phyloP scores from a whole-genome alignment of 2,113 vertebrate species.

The Albula glossodonta region DNA sequence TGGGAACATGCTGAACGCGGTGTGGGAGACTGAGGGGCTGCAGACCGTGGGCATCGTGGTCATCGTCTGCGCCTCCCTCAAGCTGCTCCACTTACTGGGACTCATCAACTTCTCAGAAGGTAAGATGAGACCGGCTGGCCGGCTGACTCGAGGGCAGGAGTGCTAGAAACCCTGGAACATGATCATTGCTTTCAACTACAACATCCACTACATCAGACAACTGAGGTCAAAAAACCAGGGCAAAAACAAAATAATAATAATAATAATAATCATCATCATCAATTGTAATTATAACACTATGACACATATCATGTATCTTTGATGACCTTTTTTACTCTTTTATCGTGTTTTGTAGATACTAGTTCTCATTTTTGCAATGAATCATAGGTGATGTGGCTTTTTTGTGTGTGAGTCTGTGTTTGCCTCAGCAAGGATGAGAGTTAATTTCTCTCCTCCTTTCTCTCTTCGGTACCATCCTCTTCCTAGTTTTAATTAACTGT shows the following conservation, averaged over 20 bases:
- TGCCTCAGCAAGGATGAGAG: not conserved
- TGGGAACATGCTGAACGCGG: conserved; percentile 83
- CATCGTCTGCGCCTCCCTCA: conserved; percentile 94
- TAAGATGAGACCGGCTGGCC: conserved; percentile 65
- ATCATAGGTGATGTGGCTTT: not conserved
- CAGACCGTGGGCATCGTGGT: conserved; percentile 98
- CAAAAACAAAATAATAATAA: not conserved
- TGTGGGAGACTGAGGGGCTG: conserved; percentile 98
- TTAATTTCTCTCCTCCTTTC: not conserved
- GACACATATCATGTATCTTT: not conserved
- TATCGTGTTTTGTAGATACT: too few relatives aligned
- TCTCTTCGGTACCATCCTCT: not conserved
- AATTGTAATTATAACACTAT: not conserved
- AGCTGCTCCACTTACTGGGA: conserved; percentile 96
- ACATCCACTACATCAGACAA: too few relatives aligned
- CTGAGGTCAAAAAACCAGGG: not conserved
- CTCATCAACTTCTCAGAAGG: conserved; percentile 99
- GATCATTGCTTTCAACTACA: too few relatives aligned
- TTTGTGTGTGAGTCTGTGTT: not conserved
- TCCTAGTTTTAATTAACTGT: conserved; percentile 13
- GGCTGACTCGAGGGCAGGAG: too few relatives aligned
- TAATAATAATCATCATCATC: not conserved
- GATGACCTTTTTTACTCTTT: conserved; percentile 1
- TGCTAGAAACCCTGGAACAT: too few relatives aligned
- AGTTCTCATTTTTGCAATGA: too few relatives aligned